Conservation (phyloP, 2,113 vertebrate genomes). For the Anoura caudifer region DNA sequence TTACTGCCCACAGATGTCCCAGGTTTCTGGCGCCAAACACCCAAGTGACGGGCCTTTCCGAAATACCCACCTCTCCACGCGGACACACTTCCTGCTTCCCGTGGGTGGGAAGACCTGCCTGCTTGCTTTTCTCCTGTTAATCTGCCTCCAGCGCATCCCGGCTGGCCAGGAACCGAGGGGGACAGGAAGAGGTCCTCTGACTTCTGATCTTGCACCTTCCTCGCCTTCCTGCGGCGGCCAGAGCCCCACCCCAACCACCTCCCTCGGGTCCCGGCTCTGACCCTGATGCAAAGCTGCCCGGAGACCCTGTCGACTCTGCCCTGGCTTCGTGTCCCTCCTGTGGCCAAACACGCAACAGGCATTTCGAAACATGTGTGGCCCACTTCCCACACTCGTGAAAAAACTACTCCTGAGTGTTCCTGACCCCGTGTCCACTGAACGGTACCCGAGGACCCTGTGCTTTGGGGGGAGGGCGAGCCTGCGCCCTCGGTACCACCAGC, state of each 20-base stretch:
- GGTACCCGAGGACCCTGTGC: accelerated
- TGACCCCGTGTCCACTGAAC: accelerated
- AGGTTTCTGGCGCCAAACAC: neutral
- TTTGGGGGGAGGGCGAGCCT: accelerated
- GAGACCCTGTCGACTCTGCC: accelerated
- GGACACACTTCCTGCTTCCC: accelerated
- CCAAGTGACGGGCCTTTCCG: neutral
- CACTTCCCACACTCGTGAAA: neutral
- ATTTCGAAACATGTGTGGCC: neutral
- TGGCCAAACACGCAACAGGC: accelerated
- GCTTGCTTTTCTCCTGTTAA: neutral
- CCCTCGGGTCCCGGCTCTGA: accelerated
- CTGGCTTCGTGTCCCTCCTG: too few species aligned
- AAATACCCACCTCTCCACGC: neutral
- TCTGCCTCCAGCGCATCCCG: neutral
- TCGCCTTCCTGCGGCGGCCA: neutral
- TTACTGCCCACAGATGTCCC: accelerated
- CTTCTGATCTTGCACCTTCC: neutral
- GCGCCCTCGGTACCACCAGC: accelerated
- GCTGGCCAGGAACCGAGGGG: neutral
- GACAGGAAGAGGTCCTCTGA: accelerated
- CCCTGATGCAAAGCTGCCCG: neutral
- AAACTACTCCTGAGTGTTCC: accelerated
- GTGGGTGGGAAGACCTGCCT: neutral
- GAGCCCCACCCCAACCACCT: accelerated